Percentiles rank a stretch among this genome's conserved stretches.
These are phyloP conservation scores for Squalus acanthias DNA, from an alignment of 2,797 vertebrate species.

Conservation along the genomic window DNA sequence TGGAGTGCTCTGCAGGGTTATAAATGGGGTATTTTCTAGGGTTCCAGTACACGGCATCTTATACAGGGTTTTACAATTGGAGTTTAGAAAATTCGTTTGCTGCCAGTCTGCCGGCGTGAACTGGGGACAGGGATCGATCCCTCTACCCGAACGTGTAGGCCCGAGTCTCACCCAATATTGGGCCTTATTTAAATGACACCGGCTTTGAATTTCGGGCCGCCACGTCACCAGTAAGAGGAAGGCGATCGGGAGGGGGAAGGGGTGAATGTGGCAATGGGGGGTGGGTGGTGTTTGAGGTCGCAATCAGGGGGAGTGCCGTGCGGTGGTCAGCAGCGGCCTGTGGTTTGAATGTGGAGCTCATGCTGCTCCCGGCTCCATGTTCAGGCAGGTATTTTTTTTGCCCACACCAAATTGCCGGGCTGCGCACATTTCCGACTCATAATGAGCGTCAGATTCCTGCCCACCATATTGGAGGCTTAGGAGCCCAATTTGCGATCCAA, in stretches of 20 bases:
- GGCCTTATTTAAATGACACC: neutral
- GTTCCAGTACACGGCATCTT: neutral
- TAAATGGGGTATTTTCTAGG: neutral
- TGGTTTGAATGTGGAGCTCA: neutral
- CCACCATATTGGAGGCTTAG: neutral
- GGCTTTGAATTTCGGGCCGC: neutral
- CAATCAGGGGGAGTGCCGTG: no score
- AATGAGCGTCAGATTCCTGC: neutral
- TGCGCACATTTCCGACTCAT: neutral
- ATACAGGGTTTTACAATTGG: neutral
- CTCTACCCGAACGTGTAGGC: neutral
- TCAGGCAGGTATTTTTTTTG: neutral
- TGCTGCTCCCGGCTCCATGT: neutral
- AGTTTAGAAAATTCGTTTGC: neutral
- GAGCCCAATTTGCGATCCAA: no score
- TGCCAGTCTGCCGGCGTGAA: neutral
- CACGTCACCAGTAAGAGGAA: neutral
- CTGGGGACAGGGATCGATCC: neutral
- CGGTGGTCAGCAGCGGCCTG: no score
- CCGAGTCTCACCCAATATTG: neutral
- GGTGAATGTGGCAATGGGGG: neutral
- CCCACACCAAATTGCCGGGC: neutral
- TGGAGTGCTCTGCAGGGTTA: neutral
- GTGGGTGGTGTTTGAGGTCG: neutral
- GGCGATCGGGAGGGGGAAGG: neutral